These are phyloP conservation scores for Dryoscopus gambensis DNA, from an alignment of 2,113 vertebrate species.

Conservation along the genomic window DNA sequence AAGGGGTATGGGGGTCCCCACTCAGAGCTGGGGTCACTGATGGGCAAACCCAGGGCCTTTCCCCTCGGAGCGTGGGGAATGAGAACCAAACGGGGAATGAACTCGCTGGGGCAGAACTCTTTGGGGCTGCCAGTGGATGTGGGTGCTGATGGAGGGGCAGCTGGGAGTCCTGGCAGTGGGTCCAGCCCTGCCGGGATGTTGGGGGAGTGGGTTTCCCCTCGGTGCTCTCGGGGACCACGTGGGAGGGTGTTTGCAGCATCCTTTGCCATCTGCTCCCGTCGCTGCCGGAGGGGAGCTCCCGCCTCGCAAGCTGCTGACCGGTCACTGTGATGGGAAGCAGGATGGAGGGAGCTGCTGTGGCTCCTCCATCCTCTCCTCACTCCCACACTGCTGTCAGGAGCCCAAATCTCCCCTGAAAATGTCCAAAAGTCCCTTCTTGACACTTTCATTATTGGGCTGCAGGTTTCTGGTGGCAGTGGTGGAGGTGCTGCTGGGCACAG, in stretches of 20 bases:
- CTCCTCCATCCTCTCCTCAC: background rate
- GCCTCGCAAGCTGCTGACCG: conserved; percentile 18
- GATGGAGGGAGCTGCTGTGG: accelerated
- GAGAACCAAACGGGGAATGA: background rate
- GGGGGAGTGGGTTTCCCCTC: background rate
- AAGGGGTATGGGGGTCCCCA: accelerated
- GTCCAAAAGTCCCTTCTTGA: background rate
- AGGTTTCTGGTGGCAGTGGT: background rate
- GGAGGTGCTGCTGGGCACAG: background rate
- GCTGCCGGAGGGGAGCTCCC: background rate
- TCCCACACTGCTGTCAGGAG: background rate
- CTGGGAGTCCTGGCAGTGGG: background rate
- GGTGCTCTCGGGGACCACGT: accelerated
- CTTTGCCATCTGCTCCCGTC: background rate
- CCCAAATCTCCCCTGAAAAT: background rate
- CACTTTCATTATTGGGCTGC: background rate
- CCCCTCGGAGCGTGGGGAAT: accelerated
- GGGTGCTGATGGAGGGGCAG: background rate
- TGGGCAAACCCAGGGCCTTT: background rate
- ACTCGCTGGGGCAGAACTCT: background rate
- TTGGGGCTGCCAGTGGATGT: background rate
- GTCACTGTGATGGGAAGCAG: conserved; percentile 53
- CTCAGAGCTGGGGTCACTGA: background rate
- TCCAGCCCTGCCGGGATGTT: background rate
- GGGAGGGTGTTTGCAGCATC: background rate